Evolutionary conservation across 1,140 invertebrate species (phyloP), one percentile per base, ranked within the genome.

Genomic region (Neodiprion virginianus): DNA sequence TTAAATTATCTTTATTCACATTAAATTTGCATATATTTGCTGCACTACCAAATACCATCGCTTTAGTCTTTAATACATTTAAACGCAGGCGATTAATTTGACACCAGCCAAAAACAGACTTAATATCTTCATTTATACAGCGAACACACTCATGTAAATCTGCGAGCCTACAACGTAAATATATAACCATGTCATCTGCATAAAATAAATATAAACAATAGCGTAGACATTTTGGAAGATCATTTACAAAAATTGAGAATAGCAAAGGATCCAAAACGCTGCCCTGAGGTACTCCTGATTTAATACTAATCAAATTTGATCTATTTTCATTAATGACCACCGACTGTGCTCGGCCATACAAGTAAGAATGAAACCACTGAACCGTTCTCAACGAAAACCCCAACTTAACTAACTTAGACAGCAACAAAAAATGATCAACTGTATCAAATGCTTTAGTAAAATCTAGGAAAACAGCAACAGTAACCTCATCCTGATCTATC

Each of bases 361-460:
- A 28, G 67, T 68, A 68, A 17, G 67, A 10, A 68, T 68, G 67
- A 68, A 68, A 21, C 67, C 67, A 68, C n/a, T 17, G 10, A 1
- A 68, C 8, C 9, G 28, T 17, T 12, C 17, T 17, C 28, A 68
- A 21, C 10, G 67, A 68, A 28, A 68, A 68, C 8, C 28, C 28
- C n/a, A 68, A 28, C n/a, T 21, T 21, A 12, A 9, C 8, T 61
- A 68, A n/a, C 28, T 68, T 68, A 0, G 9, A n/a, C 21, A 68
- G 11, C 28, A 68, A 21, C 10, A 68, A 17, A 21, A 11, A 40
- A 12, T 74, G 72, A 47, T 74, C 61, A 9, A 76, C 71, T n/a
- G 48, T 76, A 68, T 76, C 75, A 48, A 76, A 76, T 4, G 75
- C 75, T 69, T 76, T 76, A 12, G 28, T 72, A 23, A 76, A 47